Evolutionary conservation across 2,888 invertebrate species (phyloP), one percentile per base, ranked within the genome.

Genomic region (Polyploca ridens): DNA sequence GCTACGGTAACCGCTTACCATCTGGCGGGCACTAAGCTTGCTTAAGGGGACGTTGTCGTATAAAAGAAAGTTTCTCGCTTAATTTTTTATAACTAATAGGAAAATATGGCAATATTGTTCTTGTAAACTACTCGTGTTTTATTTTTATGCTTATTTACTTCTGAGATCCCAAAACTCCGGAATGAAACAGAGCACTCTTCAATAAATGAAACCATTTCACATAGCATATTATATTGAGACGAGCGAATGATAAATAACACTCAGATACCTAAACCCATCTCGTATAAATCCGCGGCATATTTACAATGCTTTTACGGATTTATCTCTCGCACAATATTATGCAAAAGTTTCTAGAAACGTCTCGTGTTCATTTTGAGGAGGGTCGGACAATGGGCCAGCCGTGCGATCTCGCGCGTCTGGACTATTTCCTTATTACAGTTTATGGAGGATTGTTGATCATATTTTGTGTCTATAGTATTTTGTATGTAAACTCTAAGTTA

Each of bases 281-380:
- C 58, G 62, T 62, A 58, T 33, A 16, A 27, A 61, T 58, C 60
- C 64, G 44, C 66, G 27, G 58, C 61, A 66, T 72, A 72, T 74
- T 74, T 72, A 73, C 70, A 67, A 74, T 70, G 68, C 70, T 68
- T 71, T 71, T 73, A 66, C 66, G 69, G 67, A 73, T 76, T 76
- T 70, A 69, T 65, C 66, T 72, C 69, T 63, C 64, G 49, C 62
- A 64, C 74, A 54, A 54, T 54, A 54, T 54, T 54, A 54, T 54
- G 54, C 54, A 54, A 3, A 19, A 54, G 54, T 74, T 77, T 71
- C 77, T 75, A 68, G 70, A 75, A 76, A 72, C 75, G 76, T 76
- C 73, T 68, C 66, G 54, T 54, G 19, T 19, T 54, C 16, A 16
- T 27, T 54, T 54, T 54, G 54, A 54, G 19, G 54, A 54, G 54